Conservation (phyloP, 2,113 vertebrate genomes). For the Solea senegalensis region DNA sequence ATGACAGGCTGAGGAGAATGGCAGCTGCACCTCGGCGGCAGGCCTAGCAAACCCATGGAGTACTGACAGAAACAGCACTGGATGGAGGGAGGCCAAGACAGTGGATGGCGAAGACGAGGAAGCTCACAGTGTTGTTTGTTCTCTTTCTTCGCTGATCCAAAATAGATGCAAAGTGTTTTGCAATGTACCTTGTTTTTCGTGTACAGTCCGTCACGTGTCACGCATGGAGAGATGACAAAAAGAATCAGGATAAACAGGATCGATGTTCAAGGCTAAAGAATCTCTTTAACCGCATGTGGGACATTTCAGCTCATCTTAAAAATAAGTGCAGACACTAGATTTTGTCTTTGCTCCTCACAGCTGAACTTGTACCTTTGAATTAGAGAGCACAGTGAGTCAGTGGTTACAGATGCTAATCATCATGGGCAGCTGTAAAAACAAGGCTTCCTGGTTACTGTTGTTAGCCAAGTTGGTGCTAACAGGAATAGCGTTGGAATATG, state of each 20-base stretch:
- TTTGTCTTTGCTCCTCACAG: conserved; percentile 30
- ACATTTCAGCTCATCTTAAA: conserved; percentile 48
- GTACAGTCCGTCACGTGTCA: conserved; percentile 51
- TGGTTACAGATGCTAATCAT: conserved; percentile 60
- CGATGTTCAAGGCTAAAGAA: conserved; percentile 71
- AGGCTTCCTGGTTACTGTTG: conserved; percentile 52
- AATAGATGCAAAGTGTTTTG: conserved; percentile 63
- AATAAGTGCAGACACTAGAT: conserved; percentile 41
- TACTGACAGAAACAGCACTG: conserved; percentile 61
- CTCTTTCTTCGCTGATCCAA: conserved; percentile 53
- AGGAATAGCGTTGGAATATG: conserved; percentile 86
- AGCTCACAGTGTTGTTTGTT: conserved; percentile 63
- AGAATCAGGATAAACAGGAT: conserved; percentile 75
- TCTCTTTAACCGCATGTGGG: conserved; percentile 37
- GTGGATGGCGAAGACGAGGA: conserved; percentile 75
- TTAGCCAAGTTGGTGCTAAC: conserved; percentile 71
- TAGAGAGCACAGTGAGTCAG: conserved; percentile 40
- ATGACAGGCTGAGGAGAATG: conserved; percentile 69
- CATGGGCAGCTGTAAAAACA: conserved; percentile 64
- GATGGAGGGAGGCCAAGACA: conserved; percentile 73
- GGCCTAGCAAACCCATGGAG: conserved; percentile 71
- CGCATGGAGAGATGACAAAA: conserved; percentile 73
- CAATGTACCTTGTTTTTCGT: conserved; percentile 50
- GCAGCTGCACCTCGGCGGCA: conserved; percentile 58
- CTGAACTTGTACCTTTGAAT: conserved; percentile 56